Percentiles rank a stretch among this genome's conserved stretches.
phyloP scores from a whole-genome alignment of 2,888 invertebrate genomes.

The Elegia similella region DNA sequence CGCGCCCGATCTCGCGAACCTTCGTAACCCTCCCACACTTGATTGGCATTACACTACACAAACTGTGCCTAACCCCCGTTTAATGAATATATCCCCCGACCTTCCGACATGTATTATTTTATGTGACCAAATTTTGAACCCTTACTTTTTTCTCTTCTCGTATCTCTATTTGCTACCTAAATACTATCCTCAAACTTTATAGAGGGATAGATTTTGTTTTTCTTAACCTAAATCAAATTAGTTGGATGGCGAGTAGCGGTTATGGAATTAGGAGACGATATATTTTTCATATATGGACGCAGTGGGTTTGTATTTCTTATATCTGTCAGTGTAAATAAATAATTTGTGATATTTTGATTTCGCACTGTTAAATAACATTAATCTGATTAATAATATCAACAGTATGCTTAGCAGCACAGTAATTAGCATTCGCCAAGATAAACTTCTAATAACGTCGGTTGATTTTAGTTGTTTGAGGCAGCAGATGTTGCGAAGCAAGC shows the following conservation, averaged over 20 bases:
- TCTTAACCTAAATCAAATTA: conserved; percentile 29
- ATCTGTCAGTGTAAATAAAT: conserved; percentile 21
- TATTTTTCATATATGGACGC: conserved; percentile 64
- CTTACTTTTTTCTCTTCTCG: neutral
- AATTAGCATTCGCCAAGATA: conserved; percentile 10
- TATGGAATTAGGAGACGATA: conserved; percentile 73
- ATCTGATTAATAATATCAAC: neutral
- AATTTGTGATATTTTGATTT: neutral
- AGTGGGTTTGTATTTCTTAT: conserved; percentile 65
- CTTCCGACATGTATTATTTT: neutral
- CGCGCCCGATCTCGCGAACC: conserved; percentile 36
- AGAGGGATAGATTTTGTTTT: conserved; percentile 7
- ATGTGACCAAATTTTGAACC: neutral
- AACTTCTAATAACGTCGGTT: neutral
- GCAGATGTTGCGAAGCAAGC: neutral
- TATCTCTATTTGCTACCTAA: neutral
- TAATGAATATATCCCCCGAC: neutral
- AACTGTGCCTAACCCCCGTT: neutral
- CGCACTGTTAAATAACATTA: neutral
- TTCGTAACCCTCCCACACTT: conserved; percentile 27
- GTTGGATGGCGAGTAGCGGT: conserved; percentile 55
- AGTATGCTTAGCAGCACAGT: conserved; percentile 19
- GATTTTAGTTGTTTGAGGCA: neutral
- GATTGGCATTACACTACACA: conserved; percentile 24
- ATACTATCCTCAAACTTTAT: conserved; percentile 7